These are phyloP conservation scores for Drepana falcataria DNA, from an alignment of 2,888 invertebrate species.

Conservation along the genomic window DNA sequence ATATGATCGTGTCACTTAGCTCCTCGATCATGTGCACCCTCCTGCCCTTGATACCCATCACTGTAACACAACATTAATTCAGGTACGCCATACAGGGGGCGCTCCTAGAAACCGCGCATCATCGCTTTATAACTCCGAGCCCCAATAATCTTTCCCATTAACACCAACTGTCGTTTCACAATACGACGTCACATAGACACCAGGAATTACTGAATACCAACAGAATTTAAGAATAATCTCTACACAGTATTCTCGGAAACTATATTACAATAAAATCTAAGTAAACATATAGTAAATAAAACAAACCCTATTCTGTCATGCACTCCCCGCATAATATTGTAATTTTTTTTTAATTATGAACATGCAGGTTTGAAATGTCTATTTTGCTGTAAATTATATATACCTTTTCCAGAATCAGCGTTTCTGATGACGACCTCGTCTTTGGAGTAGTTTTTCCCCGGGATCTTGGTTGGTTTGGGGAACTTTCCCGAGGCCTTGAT, in stretches of 20 bases:
- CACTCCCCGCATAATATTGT: conserved; percentile 29
- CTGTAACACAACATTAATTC: conserved; percentile 81
- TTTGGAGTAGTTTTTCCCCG: conserved; percentile 95
- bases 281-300: no score
- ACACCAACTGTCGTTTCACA: not conserved
- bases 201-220: conserved; percentile 2
- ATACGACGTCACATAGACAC: conserved; percentile 4
- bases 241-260: no score
- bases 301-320: conserved; percentile 27
- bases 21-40: conserved; percentile 99
- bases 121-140: conserved; percentile 5
- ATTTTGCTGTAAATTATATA: conserved; percentile 18
- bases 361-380: conserved; percentile 12
- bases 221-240: not conserved
- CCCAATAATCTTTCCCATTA: not conserved
- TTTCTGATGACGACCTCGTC: conserved; percentile 97
- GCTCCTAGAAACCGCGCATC: conserved; percentile 8
- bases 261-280: no score
- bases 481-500: conserved; percentile 94
- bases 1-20: conserved; percentile 98
- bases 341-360: conserved; percentile 12
- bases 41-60: conserved; percentile 99
- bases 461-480: conserved; percentile 91
- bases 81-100: conserved; percentile 26
- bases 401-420: conserved; percentile 97